Conservation (phyloP, 2,888 invertebrate species). For the Eristalinus sepulchralis region DNA sequence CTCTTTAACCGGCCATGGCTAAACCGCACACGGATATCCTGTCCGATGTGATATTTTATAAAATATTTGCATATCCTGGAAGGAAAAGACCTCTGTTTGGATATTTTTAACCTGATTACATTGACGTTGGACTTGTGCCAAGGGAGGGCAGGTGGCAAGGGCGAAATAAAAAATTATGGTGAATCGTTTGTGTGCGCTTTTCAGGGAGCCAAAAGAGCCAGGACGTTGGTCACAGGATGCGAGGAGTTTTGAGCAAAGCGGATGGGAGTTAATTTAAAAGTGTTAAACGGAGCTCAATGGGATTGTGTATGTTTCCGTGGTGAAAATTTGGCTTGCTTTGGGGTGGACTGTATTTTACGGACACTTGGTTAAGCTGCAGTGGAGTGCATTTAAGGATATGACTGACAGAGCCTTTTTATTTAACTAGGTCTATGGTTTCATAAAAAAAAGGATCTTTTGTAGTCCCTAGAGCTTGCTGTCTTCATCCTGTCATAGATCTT, state of each 20-base stretch:
- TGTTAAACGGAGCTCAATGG: background rate
- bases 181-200: background rate
- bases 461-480: too few relatives aligned
- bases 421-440: too few relatives aligned
- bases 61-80: conserved; percentile 47
- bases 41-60: conserved; percentile 22
- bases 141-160: background rate
- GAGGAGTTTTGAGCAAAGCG: background rate
- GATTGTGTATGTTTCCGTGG: background rate
- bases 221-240: background rate
- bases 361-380: background rate
- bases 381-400: too few relatives aligned
- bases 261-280: background rate
- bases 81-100: conserved; percentile 18
- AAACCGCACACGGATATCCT: conserved; percentile 20
- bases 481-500: too few relatives aligned
- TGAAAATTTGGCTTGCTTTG: background rate
- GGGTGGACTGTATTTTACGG: background rate
- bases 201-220: background rate
- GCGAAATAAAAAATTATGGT: background rate
- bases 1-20: background rate
- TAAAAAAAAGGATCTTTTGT: too few relatives aligned
- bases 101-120: conserved; percentile 56
- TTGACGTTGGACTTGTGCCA: conserved; percentile 49
- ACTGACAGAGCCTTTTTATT: too few relatives aligned